phyloP scores from a whole-genome alignment of 2,888 invertebrate species.

The Scotopteryx bipunctaria region DNA sequence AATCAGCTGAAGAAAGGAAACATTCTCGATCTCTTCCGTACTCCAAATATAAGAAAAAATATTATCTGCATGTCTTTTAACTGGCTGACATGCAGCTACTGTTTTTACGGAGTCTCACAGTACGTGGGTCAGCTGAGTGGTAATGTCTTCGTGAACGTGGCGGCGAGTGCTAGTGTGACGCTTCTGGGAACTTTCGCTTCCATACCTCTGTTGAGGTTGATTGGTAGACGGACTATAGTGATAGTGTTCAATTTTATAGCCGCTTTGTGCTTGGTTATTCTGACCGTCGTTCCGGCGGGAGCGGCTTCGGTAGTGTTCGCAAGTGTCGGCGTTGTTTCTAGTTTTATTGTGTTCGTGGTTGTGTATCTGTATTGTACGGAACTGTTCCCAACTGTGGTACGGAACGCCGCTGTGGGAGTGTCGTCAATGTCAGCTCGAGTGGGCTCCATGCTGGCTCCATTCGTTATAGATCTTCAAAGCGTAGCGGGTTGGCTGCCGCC shows the following conservation, averaged over 20 bases:
- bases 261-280: slow-evolving; percentile 83
- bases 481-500: slow-evolving; percentile 86
- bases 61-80: slow-evolving; percentile 88
- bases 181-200: slow-evolving; percentile 83
- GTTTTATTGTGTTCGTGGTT: slow-evolving; percentile 92
- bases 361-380: slow-evolving; percentile 94
- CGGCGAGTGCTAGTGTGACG: slow-evolving; percentile 87
- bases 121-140: slow-evolving; percentile 91
- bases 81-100: slow-evolving; percentile 92
- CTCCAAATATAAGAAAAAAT: slow-evolving; percentile 87
- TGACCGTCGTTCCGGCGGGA: slow-evolving; percentile 80
- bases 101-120: slow-evolving; percentile 91
- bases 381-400: slow-evolving; percentile 93
- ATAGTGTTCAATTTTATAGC: slow-evolving; percentile 85
- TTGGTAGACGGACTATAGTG: slow-evolving; percentile 87
- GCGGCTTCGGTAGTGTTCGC: slow-evolving; percentile 83
- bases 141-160: slow-evolving; percentile 91
- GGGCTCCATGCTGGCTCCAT: slow-evolving; percentile 94
- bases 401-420: slow-evolving; percentile 94
- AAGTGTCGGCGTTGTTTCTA: slow-evolving; percentile 89
- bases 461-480: slow-evolving; percentile 85
- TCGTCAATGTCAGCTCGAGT: slow-evolving; percentile 94
- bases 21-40: slow-evolving; percentile 87
- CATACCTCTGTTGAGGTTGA: slow-evolving; percentile 85
- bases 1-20: slow-evolving; percentile 75